These are phyloP conservation scores for Hypocryptadius cinnamomeus DNA, from an alignment of 2,113 vertebrate species.

Conservation along the genomic window DNA sequence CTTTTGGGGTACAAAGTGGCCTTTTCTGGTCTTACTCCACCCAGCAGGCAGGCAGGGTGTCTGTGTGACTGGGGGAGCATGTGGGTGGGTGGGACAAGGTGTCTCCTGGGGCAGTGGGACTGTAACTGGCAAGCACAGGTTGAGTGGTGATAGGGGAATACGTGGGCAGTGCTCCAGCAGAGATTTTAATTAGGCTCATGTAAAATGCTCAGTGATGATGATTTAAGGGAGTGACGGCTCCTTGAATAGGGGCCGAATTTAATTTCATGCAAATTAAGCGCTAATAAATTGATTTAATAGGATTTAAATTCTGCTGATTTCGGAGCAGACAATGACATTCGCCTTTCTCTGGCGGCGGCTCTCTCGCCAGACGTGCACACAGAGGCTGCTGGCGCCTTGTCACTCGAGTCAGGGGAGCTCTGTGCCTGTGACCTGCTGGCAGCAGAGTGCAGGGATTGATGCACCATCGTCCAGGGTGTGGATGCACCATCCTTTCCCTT, in stretches of 20 bases:
- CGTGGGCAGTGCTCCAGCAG: slow-evolving; percentile 12
- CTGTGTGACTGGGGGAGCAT: background rate
- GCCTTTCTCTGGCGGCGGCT: background rate
- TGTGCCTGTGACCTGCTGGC: background rate
- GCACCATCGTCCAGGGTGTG: fast-evolving
- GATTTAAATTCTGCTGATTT: slow-evolving; percentile 65
- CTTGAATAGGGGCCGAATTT: slow-evolving; percentile 65
- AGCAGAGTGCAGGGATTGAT: background rate
- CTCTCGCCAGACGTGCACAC: background rate
- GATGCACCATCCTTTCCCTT: background rate
- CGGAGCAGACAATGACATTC: slow-evolving; percentile 25
- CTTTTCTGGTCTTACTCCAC: background rate
- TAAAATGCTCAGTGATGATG: slow-evolving; percentile 36
- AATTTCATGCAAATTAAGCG: slow-evolving; percentile 69
- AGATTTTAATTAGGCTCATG: slow-evolving; percentile 57
- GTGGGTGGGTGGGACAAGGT: background rate
- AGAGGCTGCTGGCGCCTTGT: background rate
- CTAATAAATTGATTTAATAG: slow-evolving; percentile 69
- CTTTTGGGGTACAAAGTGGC: background rate
- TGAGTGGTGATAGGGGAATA: slow-evolving; percentile 5
- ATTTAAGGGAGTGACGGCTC: slow-evolving; percentile 57
- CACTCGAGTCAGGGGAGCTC: background rate
- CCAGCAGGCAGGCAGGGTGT: background rate
- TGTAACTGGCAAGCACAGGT: background rate
- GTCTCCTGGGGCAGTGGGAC: background rate